Evolutionary conservation across 1,140 invertebrate species (phyloP), one percentile per base, ranked within the genome.

Genomic region (Maconellicoccus hirsutus): DNA sequence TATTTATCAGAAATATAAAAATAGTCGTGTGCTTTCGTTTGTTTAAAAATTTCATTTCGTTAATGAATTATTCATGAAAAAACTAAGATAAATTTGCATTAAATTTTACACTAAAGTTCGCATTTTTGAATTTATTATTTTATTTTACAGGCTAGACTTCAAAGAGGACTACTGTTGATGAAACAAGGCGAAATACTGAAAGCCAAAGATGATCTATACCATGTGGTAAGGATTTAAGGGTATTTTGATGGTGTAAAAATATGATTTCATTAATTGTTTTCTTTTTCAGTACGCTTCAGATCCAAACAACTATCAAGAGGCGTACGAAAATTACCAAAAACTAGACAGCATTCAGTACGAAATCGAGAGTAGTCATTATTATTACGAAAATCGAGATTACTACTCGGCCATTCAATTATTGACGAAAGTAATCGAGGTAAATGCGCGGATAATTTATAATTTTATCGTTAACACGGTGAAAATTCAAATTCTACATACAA

Each of bases 161-260:
- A 98, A 78, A 82, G 94, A 76, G 94, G 89, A 22, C 88, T 87
- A 77, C 86, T 98, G 59, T 86, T 94, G 76, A 81, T 98, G 74
- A 98, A 98, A 79, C 87, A 94, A 81, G 95, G 91, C 0, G 84
- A 90, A 74, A 86, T 96, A 72, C 84, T 88, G 69, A 84, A 89
- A 77, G 94, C 96, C 1, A 84, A 89, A 77, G 80, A 85, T 66
- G 94, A 98, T 78, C 94, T 90, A 82, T 83, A 86, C 76, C 81
- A 86, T 81, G 89, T 96, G 76, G 92, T 96, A 84, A 86, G 90
- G n/a, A n/a, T n/a, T n/a, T n/a, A n/a, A n/a, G n/a, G n/a, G n/a
- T n/a, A n/a, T 88, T n/a, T n/a, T n/a, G n/a, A n/a, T n/a, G n/a
- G n/a, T 33, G 29, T 33, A 33, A 33, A 33, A 33, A 33, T 33